phyloP scores from a whole-genome alignment of 2,797 vertebrate genomes.

The Xiphorhynchus erythropygius region DNA sequence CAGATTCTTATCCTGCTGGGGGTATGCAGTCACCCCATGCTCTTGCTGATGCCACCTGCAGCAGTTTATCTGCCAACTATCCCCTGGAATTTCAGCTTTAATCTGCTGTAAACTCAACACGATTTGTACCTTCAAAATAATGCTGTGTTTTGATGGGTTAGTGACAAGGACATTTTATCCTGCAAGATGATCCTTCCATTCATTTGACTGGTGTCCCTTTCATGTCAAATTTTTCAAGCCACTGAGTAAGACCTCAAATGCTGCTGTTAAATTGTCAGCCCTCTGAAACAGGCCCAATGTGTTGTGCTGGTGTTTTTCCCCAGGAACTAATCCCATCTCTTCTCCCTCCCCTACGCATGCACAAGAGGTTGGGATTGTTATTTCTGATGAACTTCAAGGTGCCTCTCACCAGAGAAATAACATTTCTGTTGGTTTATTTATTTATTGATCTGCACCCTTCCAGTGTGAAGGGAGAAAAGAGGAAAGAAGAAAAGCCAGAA shows the following conservation, averaged over 20 bases:
- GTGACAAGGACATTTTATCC: slow-evolving; percentile 56
- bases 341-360: background rate
- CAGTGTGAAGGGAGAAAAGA: slow-evolving; percentile 4
- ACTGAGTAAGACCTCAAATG: background rate
- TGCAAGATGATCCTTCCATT: background rate
- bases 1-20: background rate
- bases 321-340: background rate
- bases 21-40: rapidly evolving
- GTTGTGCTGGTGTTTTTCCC: background rate
- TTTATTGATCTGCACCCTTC: slow-evolving; percentile 47
- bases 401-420: background rate
- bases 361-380: background rate
- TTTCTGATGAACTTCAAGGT: slow-evolving; percentile 55
- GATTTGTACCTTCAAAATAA: slow-evolving; percentile 10
- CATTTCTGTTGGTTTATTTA: slow-evolving; percentile 53
- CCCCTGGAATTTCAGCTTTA: background rate
- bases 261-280: background rate
- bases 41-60: background rate
- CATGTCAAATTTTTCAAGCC: background rate
- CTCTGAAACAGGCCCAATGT: background rate
- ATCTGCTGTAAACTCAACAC: background rate
- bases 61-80: background rate
- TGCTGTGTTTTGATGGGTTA: background rate
- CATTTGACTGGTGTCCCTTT: slow-evolving; percentile 31
- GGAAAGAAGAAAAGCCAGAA: background rate